Conservation (phyloP, 2,888 invertebrate species). For the Noctua janthina region DNA sequence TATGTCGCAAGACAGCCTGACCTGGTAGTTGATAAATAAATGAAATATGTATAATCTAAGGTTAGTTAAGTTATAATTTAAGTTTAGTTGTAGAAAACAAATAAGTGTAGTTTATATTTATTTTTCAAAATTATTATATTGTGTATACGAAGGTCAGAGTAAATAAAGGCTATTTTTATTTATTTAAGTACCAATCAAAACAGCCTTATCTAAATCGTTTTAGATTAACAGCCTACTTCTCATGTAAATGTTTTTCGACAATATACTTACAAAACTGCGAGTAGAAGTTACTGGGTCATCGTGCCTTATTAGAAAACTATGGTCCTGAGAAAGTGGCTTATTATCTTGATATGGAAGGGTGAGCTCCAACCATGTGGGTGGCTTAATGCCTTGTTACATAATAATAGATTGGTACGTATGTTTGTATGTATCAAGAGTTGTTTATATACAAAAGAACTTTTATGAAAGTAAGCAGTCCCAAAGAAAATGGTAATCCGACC, state of each 20-base stretch:
- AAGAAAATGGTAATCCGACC: not conserved
- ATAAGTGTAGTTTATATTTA: too few relatives aligned
- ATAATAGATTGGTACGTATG: slow-evolving; percentile 59
- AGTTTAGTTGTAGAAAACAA: too few relatives aligned
- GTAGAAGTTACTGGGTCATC: slow-evolving; percentile 55
- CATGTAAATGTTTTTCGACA: slow-evolving; percentile 42
- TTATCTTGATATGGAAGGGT: slow-evolving; percentile 77
- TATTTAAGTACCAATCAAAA: not conserved
- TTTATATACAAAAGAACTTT: slow-evolving; percentile 5
- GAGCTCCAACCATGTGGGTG: slow-evolving; percentile 66
- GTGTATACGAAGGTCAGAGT: too few relatives aligned
- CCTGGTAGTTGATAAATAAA: too few relatives aligned
- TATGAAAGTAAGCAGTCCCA: not conserved
- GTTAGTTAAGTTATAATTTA: too few relatives aligned
- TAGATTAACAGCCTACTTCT: slow-evolving; percentile 20
- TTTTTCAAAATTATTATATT: too few relatives aligned
- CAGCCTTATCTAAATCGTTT: not conserved
- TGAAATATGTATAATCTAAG: too few relatives aligned
- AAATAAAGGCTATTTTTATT: too few relatives aligned
- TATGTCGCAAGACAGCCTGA: too few relatives aligned
- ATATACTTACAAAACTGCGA: slow-evolving; percentile 30
- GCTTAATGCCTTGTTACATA: slow-evolving; percentile 70
- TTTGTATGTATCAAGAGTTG: slow-evolving; percentile 51
- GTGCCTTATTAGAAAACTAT: slow-evolving; percentile 72
- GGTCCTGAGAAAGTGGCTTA: slow-evolving; percentile 80